Conservation (phyloP, 2,888 invertebrate genomes). For the Pristionchus mayeri region DNA sequence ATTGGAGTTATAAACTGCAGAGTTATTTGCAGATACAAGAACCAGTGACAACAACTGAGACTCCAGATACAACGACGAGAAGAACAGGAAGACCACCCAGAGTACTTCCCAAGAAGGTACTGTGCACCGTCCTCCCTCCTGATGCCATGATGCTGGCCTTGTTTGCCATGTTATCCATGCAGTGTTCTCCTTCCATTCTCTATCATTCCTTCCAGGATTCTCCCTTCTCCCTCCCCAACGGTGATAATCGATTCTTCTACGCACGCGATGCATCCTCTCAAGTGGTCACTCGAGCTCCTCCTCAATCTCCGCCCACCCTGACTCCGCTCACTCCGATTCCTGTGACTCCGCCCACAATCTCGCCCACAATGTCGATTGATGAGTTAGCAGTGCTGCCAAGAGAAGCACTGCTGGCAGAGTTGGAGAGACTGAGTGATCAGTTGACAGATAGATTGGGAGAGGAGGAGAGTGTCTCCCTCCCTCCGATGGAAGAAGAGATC, state of each 20-base stretch:
- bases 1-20: too few species aligned
- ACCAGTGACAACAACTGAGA: background rate
- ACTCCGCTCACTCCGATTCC: conserved; percentile 30
- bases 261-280: background rate
- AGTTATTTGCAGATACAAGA: too few species aligned
- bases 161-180: too few species aligned
- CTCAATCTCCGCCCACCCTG: conserved; percentile 30
- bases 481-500: conserved; percentile 6
- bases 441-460: conserved; percentile 20
- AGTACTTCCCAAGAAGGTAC: conserved; percentile 38
- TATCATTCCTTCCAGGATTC: background rate
- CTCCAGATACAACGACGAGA: background rate
- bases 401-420: conserved; percentile 5
- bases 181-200: background rate
- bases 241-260: conserved; percentile 29
- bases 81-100: conserved; percentile 16
- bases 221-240: background rate
- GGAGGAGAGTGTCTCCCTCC: conserved; percentile 2
- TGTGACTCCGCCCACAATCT: background rate
- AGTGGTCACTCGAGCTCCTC: conserved; percentile 5
- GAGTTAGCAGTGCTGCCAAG: conserved; percentile 32
- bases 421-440: conserved; percentile 27
- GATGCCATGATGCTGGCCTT: too few species aligned
- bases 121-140: too few species aligned
- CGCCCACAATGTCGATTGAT: conserved; percentile 4